Conservation (phyloP, 2,888 invertebrate genomes). For the Nymphalis urticae region DNA sequence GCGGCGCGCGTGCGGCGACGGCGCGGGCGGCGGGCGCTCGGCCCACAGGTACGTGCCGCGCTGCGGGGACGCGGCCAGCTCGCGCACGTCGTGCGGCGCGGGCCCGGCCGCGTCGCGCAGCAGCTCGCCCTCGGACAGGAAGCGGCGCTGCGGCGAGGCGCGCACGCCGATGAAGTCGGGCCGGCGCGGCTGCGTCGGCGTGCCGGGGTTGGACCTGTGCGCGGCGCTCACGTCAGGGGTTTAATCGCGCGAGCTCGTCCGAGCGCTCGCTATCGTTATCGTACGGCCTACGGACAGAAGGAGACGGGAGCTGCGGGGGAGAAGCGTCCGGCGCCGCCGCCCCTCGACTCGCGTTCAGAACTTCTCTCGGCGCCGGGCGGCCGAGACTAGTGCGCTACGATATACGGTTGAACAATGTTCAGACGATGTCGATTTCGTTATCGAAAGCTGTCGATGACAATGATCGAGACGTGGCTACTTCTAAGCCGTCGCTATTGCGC, state of each 20-base stretch:
- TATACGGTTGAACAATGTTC: constrained; percentile 37
- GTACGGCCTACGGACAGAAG: constrained; percentile 82
- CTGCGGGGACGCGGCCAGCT: constrained; percentile 93
- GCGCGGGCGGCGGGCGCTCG: constrained; percentile 74
- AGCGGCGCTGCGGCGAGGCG: constrained; percentile 87
- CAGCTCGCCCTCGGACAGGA: constrained; percentile 91
- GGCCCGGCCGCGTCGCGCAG: constrained; percentile 86
- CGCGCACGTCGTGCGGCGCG: constrained; percentile 90
- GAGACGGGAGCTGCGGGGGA: constrained; percentile 79
- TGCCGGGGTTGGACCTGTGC: constrained; percentile 94
- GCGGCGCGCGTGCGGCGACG: constrained; percentile 56
- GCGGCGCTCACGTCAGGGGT: constrained; percentile 78
- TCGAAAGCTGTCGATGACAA: neutral
- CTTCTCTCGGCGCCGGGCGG: constrained; percentile 30
- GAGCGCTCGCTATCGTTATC: constrained; percentile 80
- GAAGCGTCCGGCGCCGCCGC: constrained; percentile 70
- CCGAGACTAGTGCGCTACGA: constrained; percentile 14
- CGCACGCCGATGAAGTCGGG: constrained; percentile 93
- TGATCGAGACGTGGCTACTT: neutral
- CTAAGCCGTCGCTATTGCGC: neutral
- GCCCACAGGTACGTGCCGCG: constrained; percentile 79
- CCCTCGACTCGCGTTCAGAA: constrained; percentile 60
- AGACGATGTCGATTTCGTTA: neutral
- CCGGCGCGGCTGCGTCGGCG: constrained; percentile 93
- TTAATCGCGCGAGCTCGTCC: constrained; percentile 80